Evolutionary conservation across 2,113 vertebrate genomes (phyloP), one percentile per base, ranked within the genome.

Genomic region (Paracanthobrama guichenoti): DNA sequence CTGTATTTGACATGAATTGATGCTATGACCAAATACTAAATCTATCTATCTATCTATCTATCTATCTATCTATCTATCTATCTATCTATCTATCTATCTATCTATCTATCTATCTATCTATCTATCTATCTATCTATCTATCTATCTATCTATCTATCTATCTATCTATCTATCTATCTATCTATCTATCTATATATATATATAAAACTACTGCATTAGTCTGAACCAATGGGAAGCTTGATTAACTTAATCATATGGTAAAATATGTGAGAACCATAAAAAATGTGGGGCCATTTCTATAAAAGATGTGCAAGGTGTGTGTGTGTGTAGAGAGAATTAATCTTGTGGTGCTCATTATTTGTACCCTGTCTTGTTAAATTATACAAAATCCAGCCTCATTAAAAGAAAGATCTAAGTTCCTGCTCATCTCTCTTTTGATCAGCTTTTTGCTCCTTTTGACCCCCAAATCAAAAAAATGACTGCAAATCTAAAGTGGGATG

Each of bases 371-470:
- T 31, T 46, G 31, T 46, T 50, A 60, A 42, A 64, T 62, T 16
- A 18, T n/a, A 62, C 64, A 24, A 85, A 46, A 74, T 71, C 20
- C 42, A 81, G 55, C 28, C 84, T 72, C 35, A 48, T 85, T 80
- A 73, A 57, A 72, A 80, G 24, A 48, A 78, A 26, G 48, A 71
- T 39, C 10, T 53, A n/a, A 57, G 24, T 26, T 59, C 22, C 18
- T 39, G 44, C 42, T 35, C 57, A n/a, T 50, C 72, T 75, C n/a
- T 50, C 39, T 10, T 83, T 60, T 74, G 22, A 75, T 31, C 20
- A 16, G 39, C 55, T 20, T 72, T 60, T 74, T 39, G 42, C 71
- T 46, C 50, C 44, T 50, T 39, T 83, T n/a, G 22, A 44, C 57
- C 16, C 9, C 12, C 39, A 48, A n/a, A 48, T 46, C 10, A n/a